Conservation (phyloP, 2,888 invertebrate genomes). For the Entomobrya multifasciata region DNA sequence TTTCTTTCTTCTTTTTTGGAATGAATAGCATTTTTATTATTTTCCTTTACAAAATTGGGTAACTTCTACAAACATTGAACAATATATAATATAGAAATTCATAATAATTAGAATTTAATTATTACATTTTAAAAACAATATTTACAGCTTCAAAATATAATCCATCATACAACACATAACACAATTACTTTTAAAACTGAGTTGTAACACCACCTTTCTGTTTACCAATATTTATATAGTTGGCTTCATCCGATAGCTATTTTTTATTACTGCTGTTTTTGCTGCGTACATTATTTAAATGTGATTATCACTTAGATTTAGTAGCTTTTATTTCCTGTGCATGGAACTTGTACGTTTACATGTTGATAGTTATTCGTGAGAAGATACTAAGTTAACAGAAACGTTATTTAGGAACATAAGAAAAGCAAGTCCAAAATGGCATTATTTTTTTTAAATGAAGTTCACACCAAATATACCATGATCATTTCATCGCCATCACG, state of each 20-base stretch:
- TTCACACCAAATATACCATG: too few relatives aligned
- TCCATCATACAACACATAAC: neutral
- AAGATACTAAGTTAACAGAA: too few relatives aligned
- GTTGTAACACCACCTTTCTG: neutral
- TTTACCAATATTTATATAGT: too few relatives aligned
- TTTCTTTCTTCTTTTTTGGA: constrained; percentile 42
- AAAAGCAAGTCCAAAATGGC: too few relatives aligned
- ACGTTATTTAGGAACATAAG: too few relatives aligned
- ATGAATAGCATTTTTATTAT: constrained; percentile 48
- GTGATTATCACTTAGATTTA: constrained; percentile 47
- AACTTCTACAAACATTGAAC: constrained; percentile 10
- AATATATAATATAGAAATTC: constrained; percentile 8
- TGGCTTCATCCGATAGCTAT: too few relatives aligned
- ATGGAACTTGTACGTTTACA: too few relatives aligned
- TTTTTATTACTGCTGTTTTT: neutral
- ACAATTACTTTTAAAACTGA: too few relatives aligned
- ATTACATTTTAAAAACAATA: constrained; percentile 2
- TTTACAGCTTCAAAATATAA: neutral
- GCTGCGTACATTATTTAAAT: neutral
- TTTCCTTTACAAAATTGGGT: constrained; percentile 57
- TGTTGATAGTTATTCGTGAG: too few relatives aligned
- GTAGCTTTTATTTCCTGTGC: too few relatives aligned
- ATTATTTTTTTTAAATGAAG: too few relatives aligned
- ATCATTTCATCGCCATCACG: too few relatives aligned
- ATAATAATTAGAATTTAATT: neutral